Conservation (phyloP, 2,888 invertebrate species). For the Drosophila putrida region DNA sequence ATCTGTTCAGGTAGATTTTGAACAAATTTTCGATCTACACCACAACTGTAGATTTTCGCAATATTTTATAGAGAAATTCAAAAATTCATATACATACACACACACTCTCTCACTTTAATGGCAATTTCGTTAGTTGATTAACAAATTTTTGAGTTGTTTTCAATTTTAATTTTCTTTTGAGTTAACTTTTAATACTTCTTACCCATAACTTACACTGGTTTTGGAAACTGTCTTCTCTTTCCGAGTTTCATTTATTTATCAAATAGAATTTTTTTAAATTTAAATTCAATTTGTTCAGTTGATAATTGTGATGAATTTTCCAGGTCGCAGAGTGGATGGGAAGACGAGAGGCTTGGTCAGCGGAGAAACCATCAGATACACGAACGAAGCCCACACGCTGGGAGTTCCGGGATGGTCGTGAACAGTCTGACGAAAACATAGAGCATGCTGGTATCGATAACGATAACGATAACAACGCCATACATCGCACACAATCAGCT, state of each 20-base stretch:
- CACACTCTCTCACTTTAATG: slow-evolving; percentile 24
- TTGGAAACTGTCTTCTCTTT: slow-evolving; percentile 20
- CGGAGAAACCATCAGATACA: slow-evolving; percentile 89
- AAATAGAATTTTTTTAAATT: neutral
- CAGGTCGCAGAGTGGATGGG: slow-evolving; percentile 90
- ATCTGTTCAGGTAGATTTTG: slow-evolving; percentile 89
- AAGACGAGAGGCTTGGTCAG: slow-evolving; percentile 94
- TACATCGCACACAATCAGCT: slow-evolving; percentile 79
- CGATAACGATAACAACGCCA: slow-evolving; percentile 54
- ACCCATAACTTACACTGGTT: slow-evolving; percentile 29
- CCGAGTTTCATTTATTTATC: neutral
- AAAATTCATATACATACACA: slow-evolving; percentile 41
- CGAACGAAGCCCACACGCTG: slow-evolving; percentile 90
- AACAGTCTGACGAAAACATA: slow-evolving; percentile 85
- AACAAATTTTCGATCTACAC: slow-evolving; percentile 65
- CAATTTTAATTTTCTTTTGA: slow-evolving; percentile 70
- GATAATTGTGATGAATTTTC: neutral
- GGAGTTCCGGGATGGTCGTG: slow-evolving; percentile 89
- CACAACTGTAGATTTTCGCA: slow-evolving; percentile 30
- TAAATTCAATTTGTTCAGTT: no score
- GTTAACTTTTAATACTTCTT: slow-evolving; percentile 15
- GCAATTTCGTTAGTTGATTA: slow-evolving; percentile 51
- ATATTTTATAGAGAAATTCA: slow-evolving; percentile 17
- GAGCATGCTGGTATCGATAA: slow-evolving; percentile 76
- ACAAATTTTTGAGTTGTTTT: slow-evolving; percentile 65